Conservation (phyloP, 2,113 vertebrate genomes). For the Colius striatus region DNA sequence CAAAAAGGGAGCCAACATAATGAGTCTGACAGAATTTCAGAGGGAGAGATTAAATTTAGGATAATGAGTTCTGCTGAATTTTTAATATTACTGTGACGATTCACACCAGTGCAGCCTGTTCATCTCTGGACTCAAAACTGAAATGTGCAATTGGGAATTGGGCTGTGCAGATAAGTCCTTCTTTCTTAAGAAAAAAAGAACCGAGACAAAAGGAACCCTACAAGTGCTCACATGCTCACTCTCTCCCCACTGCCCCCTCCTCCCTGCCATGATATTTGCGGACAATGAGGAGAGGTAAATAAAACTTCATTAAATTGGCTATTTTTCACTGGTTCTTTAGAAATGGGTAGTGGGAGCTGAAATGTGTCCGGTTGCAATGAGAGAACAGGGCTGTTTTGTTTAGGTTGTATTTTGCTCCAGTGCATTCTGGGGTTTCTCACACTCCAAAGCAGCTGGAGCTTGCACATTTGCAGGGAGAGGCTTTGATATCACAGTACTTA, state of each 20-base stretch:
- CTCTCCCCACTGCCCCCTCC: too few species aligned
- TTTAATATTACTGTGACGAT: slow-evolving; percentile 51
- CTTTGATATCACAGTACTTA: rapidly evolving
- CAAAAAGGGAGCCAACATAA: slow-evolving; percentile 63
- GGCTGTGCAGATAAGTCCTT: neutral
- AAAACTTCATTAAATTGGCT: neutral
- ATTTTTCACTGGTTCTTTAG: neutral
- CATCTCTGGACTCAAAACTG: neutral
- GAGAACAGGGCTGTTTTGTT: too few species aligned
- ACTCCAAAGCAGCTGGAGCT: neutral
- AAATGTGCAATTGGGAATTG: neutral
- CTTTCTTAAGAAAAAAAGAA: neutral
- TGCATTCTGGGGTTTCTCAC: neutral
- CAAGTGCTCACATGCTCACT: too few species aligned
- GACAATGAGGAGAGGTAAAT: neutral
- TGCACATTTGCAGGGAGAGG: neutral
- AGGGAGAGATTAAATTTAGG: slow-evolving; percentile 54
- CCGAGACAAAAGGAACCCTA: neutral
- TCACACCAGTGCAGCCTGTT: neutral
- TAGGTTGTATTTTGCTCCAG: neutral
- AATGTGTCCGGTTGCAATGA: neutral
- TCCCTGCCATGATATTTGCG: neutral
- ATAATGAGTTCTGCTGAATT: slow-evolving; percentile 61
- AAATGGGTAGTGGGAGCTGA: neutral
- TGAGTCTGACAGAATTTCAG: slow-evolving; percentile 65